phyloP scores from a whole-genome alignment of 2,113 vertebrate species.

The Chitala chitala region DNA sequence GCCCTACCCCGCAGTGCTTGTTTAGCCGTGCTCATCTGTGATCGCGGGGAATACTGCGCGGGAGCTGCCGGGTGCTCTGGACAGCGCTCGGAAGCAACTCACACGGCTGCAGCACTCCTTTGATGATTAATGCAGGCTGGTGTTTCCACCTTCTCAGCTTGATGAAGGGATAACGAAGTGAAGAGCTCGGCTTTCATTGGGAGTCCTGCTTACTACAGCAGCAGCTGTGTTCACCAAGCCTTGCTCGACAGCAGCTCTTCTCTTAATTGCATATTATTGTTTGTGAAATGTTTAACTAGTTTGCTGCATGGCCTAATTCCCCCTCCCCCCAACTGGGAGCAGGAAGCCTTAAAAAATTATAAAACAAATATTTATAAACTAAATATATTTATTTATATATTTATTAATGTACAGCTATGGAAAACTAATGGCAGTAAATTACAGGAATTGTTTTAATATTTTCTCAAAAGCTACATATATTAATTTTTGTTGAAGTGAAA shows the following conservation, averaged over 20 bases:
- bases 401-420: too few species aligned
- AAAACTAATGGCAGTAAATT: too few species aligned
- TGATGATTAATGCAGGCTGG: background rate
- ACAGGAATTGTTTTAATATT: too few species aligned
- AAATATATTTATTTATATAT: too few species aligned
- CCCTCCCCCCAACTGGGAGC: too few species aligned
- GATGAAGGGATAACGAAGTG: background rate
- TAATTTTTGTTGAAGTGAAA: too few species aligned
- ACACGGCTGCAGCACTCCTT: background rate
- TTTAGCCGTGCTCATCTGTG: background rate
- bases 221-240: background rate
- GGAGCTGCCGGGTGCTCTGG: background rate
- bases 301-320: too few species aligned
- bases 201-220: background rate
- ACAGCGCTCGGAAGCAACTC: background rate
- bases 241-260: background rate
- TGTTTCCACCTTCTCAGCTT: background rate
- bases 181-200: background rate
- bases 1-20: background rate
- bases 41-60: background rate
- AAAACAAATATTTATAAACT: too few species aligned
- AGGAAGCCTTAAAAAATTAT: too few species aligned
- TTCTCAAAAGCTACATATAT: too few species aligned
- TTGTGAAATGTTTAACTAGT: constrained; percentile 1
- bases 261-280: background rate